Evolutionary conservation across 2,888 invertebrate genomes (phyloP), one percentile per base, ranked within the genome.

Genomic region (Drosophila koepferae): DNA sequence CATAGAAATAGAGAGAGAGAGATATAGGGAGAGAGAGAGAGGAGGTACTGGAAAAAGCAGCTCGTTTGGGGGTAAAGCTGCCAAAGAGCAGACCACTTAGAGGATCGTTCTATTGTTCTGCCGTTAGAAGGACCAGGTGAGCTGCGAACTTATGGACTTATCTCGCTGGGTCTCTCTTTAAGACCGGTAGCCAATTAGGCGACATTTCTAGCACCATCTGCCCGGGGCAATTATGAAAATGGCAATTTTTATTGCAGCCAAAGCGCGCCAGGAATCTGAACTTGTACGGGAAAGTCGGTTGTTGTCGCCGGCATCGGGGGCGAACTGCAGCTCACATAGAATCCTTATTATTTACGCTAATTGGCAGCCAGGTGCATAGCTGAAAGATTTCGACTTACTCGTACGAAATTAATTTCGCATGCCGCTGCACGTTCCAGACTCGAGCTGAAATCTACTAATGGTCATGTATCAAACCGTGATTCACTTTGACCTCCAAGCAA

Each of bases 341-440:
- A 85, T 87, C 82, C 82, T 82, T 91, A 90, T 90, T 90, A 90
- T 90, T 88, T 88, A 88, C 89, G 78, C 89, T 90, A 90, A 90
- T 90, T 90, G 89, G 91, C 91, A 82, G 91, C 87, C 87, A 87
- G 87, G 91, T 91, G 87, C 90, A 81, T 78, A 85, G 62, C 68
- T 81, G 79, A 63, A 44, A 77, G 78, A 77, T 77, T 77, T 56
- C 72, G 56, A 51, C 61, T 59, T 59, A 65, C 46, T 72, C 46
- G 34, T 53, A 78, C 67, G 54, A 88, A 90, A 90, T 87, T 85
- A 82, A 90, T 90, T 87, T 90, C 83, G 76, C 80, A 90, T 90
- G 90, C 90, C 83, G 74, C 80, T 82, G 86, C 86, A 87, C 86
- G 86, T 90, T 90, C 80, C 72, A 62, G 62, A 73, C 63, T 56